Base-by-base conservation (phyloP, 1,140 invertebrate species). In the Littorina saxatilis region DNA sequence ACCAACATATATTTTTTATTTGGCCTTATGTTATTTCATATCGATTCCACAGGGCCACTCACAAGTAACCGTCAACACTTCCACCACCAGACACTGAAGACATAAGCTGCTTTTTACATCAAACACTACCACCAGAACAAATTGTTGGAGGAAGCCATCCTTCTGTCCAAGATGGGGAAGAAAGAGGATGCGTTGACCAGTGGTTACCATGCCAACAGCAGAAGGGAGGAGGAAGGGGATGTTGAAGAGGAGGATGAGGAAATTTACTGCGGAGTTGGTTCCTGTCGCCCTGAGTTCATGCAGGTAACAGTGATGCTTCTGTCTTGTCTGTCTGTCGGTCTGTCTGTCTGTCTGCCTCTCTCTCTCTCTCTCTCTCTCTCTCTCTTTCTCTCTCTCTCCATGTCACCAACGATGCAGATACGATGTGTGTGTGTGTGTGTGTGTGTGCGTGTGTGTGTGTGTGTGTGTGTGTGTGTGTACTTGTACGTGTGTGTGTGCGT, bases 261-360 rank as follows among this genome's bases (percentile, higher is more conserved):
- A 11, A 78, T 78, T 2, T 58, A 43, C n/a, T 78, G 76, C 13
- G 76, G 76, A 11, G 55, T 61, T 9, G 76, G 76, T 7, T n/a
- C 40, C 32, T 78, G 76, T 37, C 32, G 55, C 5, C 76, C 76
- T 27, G 2, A 9, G 2, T 39, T 66, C 20, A 55, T 78, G 37
- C 76, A 78, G 76, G 76, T 78, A 29, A 15, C 20, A n/a, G 11
- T n/a, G 2, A 17, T 20, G 27, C 40, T 50, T n/a, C 2, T 75
- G 17, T 20, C 20, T 50, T 32, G 1, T 55, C 11, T 29, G 4
- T 17, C 20, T 75, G 11, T 75, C 20, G n/a, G n/a, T n/a, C n/a
- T n/a, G n/a, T 50, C 27, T 75, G 7, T 52, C 29, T 47, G 43
- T 50, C 27, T 13, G 7, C 7, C 37, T 29, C 15, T 75, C 11